Conservation (phyloP, 2,888 invertebrate species). For the Nemotelus nigrinus region DNA sequence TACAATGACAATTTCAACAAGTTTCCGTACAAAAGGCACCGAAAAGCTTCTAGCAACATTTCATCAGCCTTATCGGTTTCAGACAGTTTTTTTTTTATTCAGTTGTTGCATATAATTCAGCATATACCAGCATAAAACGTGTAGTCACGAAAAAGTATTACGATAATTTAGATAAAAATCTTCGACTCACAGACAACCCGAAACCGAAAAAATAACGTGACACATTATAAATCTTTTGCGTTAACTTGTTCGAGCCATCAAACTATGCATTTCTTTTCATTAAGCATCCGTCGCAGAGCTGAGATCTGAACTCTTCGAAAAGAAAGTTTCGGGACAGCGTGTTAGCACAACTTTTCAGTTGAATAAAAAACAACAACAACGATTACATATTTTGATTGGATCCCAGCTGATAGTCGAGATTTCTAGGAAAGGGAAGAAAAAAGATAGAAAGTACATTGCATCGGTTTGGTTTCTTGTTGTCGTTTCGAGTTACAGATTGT, state of each 20-base stretch:
- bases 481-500: too few relatives aligned
- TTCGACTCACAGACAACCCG: not conserved
- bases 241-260: slow-evolving; percentile 18
- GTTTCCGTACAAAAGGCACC: too few relatives aligned
- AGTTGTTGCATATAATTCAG: too few relatives aligned
- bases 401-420: slow-evolving; percentile 21
- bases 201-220: slow-evolving; percentile 11
- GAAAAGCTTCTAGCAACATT: too few relatives aligned
- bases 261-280: not conserved
- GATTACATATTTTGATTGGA: slow-evolving; percentile 20
- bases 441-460: not conserved
- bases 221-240: slow-evolving; percentile 33
- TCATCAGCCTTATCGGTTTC: too few relatives aligned
- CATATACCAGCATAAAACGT: too few relatives aligned
- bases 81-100: too few relatives aligned
- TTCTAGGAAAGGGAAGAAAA: not conserved
- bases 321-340: slow-evolving; percentile 1
- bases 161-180: slow-evolving; percentile 38
- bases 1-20: too few relatives aligned
- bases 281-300: not conserved
- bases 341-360: not conserved
- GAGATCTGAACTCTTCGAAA: not conserved
- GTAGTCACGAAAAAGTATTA: slow-evolving; percentile 35
- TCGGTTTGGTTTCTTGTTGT: too few relatives aligned
- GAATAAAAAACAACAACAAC: slow-evolving; percentile 3